Evolutionary conservation across 2,113 vertebrate species (phyloP), one percentile per base, ranked within the genome.

Genomic region (Apaloderma vittatum): DNA sequence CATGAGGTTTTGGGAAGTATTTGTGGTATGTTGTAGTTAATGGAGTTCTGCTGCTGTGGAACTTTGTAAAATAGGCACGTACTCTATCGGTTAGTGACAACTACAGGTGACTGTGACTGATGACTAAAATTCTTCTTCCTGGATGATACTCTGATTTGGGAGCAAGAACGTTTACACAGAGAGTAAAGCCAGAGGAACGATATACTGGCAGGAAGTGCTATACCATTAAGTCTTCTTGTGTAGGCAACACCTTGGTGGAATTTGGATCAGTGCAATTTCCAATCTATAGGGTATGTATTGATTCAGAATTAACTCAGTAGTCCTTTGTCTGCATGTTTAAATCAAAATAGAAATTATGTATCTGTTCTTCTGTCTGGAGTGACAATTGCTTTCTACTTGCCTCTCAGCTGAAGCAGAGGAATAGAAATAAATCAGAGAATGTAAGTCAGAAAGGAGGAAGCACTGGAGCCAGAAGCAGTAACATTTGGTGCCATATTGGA

Each of bases 361-460:
- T 49, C 51, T 67, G 37, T 88, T 48, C 8, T 75, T 52, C 68
- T 91, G 40, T 85, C 66, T 94, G 66, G 45, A 91, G 66, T 40
- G 84, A 68, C 73, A 75, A n/a, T 73, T 83, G 24, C 45, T 88
- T 94, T 94, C 71, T 66, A 54, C 62, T 84, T 48, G 48, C 68
- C 86, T 86, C 46, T 86, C 68, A 62, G 63, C 22, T 88, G 63
- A 62, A 92, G 52, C 19, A 85, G 80, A 85, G 45, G 11, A 92
- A 83, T 59, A 75, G 76, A 76, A 72, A 82, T 85, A 89, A 94
- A 79, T 52, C 73, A 68, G 68, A 91, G 54, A 54, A 27, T 66
- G n/a, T 58, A 94, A 91, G 45, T 78, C 84, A 91, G 80, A 91
- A 85, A 68, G 70, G 36, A 87, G 61, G 48, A 91, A 85, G 24